Evolutionary conservation across 2,888 invertebrate species (phyloP).

Genomic region (Odontocolon sp.): DNA sequence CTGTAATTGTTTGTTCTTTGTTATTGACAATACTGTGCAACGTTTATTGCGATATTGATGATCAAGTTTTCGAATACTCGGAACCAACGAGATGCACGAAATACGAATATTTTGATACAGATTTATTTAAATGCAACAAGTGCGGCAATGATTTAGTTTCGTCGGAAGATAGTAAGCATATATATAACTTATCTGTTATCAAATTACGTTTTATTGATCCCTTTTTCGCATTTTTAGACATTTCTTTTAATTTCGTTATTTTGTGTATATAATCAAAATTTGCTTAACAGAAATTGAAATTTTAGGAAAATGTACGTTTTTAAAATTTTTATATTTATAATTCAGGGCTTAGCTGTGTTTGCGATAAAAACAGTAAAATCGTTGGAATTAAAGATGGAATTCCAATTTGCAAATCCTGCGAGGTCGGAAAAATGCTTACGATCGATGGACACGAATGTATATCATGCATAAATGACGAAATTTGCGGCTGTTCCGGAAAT

Average conservation of each 20-base stretch:
- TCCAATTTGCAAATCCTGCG: slow-evolving; percentile 76
- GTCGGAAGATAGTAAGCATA: slow-evolving; percentile 79
- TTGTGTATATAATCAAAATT: no score
- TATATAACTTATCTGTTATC: no score
- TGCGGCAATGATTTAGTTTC: slow-evolving; percentile 80
- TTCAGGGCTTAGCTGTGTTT: slow-evolving; percentile 81
- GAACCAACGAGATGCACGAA: slow-evolving; percentile 77
- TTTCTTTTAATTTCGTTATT: no score
- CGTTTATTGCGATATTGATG: slow-evolving; percentile 12
- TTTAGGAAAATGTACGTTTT: no score
- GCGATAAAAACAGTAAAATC: slow-evolving; percentile 78
- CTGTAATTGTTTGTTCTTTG: slow-evolving; percentile 25
- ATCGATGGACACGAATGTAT: slow-evolving; percentile 77
- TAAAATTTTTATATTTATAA: slow-evolving; percentile 12
- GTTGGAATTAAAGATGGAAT: slow-evolving; percentile 67
- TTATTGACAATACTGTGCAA: not conserved
- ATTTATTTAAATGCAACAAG: slow-evolving; percentile 81
- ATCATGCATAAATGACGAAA: slow-evolving; percentile 68
- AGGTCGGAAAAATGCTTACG: slow-evolving; percentile 73
- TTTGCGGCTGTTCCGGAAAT: slow-evolving; percentile 71
- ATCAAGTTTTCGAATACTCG: slow-evolving; percentile 67
- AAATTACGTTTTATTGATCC: no score
- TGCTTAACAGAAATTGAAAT: not conserved
- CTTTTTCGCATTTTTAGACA: no score
- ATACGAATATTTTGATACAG: slow-evolving; percentile 82